Base-by-base conservation (phyloP, 2,797 vertebrate genomes). In the Alcedo quadribrachys region DNA sequence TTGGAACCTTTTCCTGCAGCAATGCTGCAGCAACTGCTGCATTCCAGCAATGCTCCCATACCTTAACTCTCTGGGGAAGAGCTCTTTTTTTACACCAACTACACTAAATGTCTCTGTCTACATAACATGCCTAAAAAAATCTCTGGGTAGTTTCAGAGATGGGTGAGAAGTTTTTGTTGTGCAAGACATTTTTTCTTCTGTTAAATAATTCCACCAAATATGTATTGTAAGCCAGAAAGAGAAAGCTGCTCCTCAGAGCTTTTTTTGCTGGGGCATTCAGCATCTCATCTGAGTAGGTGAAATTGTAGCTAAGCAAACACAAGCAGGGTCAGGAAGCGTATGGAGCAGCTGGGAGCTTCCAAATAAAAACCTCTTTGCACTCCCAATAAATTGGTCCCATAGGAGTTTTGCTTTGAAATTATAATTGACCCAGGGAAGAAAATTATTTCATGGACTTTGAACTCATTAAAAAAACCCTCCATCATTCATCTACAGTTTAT, bases 331-430 rank as follows among this genome's bases (percentile, higher is more conserved):
- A 85, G 82, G 82, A 93, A 92, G 61, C 22, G 22, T 46, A 27
- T 28, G 87, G 92, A 93, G 85, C 70, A 90, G 66, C 86, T 92
- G 94, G 94, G 91, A 97, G 79, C 54, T 66, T 79, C 92, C 61
- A 73, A 97, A 95, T 89, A 97, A 96, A 97, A 97, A 37, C 71
- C 54, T 96, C 81, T 94, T 85, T 95, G 73, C 89, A 57, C 85
- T 97, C 92, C 96, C 93, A 93, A 46, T 96, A 97, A 97, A 97
- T 97, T 96, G 90, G 95, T 97, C 97, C 93, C 94, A 13, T 30
- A 79, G 95, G 97, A 98, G 74, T 92, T 95, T 93, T 79, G 91
- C 96, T 97, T 97, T 97, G 96, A 97, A 97, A 97, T 97, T 96
- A 82, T 96, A 97, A 97, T 97, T 98, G 97, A 97, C 96, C 94